phyloP scores from a whole-genome alignment of 2,888 invertebrate species.

The Eupithecia dodoneata region DNA sequence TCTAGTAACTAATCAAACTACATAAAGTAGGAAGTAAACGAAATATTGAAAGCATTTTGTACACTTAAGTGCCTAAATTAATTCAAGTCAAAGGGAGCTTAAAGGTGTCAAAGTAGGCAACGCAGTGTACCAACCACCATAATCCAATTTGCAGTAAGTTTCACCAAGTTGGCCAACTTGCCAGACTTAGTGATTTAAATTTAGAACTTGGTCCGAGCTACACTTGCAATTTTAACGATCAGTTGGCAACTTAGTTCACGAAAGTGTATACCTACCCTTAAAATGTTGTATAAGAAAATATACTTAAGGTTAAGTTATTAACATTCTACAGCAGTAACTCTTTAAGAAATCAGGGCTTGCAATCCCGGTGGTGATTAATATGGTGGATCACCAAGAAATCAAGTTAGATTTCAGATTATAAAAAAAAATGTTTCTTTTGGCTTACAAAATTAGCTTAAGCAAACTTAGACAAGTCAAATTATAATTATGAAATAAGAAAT shows the following conservation, averaged over 20 bases:
- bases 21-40: too few species aligned
- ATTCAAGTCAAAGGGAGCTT: constrained; percentile 4
- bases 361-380: neutral
- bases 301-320: neutral
- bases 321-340: neutral
- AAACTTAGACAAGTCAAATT: too few species aligned
- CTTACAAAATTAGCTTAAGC: too few species aligned
- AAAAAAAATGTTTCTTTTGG: too few species aligned
- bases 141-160: constrained; percentile 80
- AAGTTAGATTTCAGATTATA: too few species aligned
- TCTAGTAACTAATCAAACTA: neutral
- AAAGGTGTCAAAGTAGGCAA: constrained; percentile 66
- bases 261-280: neutral
- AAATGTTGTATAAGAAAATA: neutral
- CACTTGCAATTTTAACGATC: constrained; percentile 78
- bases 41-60: neutral
- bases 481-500: too few species aligned
- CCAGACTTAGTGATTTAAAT: constrained; percentile 81
- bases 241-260: constrained; percentile 22
- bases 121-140: constrained; percentile 57
- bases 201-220: constrained; percentile 73
- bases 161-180: constrained; percentile 61
- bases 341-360: neutral
- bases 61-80: neutral
- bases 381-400: too few species aligned